phyloP scores from a whole-genome alignment of 2,113 vertebrate genomes.

The Martes martes region DNA sequence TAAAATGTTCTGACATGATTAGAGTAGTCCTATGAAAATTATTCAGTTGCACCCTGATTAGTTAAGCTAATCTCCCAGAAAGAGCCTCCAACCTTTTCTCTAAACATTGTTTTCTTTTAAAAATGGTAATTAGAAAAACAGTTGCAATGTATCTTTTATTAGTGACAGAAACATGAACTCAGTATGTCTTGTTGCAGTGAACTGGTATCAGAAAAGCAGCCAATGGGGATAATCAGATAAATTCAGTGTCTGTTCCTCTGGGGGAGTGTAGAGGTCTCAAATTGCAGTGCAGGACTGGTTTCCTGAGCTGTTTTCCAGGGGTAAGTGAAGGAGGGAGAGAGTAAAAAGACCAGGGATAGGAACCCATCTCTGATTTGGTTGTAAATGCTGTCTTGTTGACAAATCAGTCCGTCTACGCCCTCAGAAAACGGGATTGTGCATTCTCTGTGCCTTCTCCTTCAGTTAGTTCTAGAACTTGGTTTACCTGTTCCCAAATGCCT shows the following conservation, averaged over 20 bases:
- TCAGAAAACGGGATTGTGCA: not conserved
- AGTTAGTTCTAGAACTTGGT: not conserved
- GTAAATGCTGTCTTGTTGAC: not conserved
- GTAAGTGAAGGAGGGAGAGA: not conserved
- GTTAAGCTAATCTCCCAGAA: conserved; percentile 41
- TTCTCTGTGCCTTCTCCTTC: not conserved
- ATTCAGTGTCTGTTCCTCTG: not conserved
- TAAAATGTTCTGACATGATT: conserved; percentile 35
- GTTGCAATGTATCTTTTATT: not conserved
- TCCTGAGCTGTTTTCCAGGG: not conserved
- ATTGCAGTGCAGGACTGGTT: not conserved
- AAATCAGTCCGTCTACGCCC: not conserved
- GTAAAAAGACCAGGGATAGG: not conserved
- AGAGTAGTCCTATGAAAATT: conserved; percentile 33
- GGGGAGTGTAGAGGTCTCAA: not conserved
- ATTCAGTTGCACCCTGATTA: not conserved
- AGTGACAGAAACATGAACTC: not conserved
- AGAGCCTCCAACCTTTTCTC: conserved; percentile 10
- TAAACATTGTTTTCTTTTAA: conserved; percentile 25
- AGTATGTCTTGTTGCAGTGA: not conserved
- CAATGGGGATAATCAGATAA: not conserved
- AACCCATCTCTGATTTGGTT: not conserved
- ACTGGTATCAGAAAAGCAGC: not conserved
- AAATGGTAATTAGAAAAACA: not conserved
- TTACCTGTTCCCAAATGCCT: not conserved